A percentile compares a stretch with the other conserved stretches of the same genome.
Conservation (phyloP, 2,797 vertebrate genomes). For the Apogon hyalosoma region DNA sequence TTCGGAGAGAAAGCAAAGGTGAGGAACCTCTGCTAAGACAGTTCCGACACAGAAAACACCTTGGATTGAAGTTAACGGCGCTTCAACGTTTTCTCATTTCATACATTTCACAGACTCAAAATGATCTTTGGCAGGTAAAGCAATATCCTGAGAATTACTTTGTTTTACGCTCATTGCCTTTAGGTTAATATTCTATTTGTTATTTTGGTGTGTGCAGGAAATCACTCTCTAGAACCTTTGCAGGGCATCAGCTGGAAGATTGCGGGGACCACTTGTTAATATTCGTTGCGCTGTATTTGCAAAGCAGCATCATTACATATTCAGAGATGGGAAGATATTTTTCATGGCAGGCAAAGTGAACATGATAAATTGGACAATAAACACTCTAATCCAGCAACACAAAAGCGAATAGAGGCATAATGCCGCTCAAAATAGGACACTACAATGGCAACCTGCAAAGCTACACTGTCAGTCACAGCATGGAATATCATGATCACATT, state of each 20-base stretch:
- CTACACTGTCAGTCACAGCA: conserved; percentile 35
- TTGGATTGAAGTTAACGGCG: conserved; percentile 28
- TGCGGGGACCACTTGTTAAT: conserved; percentile 72
- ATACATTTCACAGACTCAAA: conserved; percentile 45
- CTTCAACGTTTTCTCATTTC: conserved; percentile 56
- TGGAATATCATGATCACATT: conserved; percentile 52
- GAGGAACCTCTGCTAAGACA: conserved; percentile 39
- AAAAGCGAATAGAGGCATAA: conserved; percentile 73
- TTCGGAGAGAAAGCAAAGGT: conserved; percentile 46
- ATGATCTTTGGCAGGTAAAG: conserved; percentile 43
- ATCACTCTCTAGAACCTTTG: conserved; percentile 42
- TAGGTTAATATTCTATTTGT: conserved; percentile 53
- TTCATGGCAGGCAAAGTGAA: conserved; percentile 74
- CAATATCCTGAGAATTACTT: conserved; percentile 53
- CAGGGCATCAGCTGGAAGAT: conserved; percentile 62
- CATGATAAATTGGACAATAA: conserved; percentile 86
- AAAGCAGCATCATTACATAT: conserved; percentile 73
- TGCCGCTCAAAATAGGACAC: conserved; percentile 68
- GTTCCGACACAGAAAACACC: conserved; percentile 24
- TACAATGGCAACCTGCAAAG: conserved; percentile 39
- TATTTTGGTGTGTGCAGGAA: conserved; percentile 64
- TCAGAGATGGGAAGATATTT: conserved; percentile 75
- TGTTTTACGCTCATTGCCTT: conserved; percentile 52
- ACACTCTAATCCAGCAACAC: conserved; percentile 77
- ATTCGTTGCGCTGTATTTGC: conserved; percentile 72